Evolutionary conservation across 2,888 invertebrate species (phyloP), one percentile per base, ranked within the genome.

Genomic region (Sarcophaga variegata): DNA sequence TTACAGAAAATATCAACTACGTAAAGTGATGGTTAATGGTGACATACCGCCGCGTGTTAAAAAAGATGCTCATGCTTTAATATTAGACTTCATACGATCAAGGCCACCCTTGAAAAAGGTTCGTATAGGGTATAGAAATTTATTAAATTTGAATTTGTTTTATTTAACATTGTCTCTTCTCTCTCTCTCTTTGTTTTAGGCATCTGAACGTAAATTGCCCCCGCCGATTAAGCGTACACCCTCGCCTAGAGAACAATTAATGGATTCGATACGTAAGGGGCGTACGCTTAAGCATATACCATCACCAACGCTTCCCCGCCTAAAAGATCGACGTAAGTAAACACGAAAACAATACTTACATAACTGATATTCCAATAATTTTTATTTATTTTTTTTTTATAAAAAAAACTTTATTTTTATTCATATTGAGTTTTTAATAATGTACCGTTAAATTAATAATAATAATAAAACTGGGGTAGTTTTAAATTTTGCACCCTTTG

Each of bases 1-100:
- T 77, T 63, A 12, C 89, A 93, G 93, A 92, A 94, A 98, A 92
- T 99, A 98, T 94, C 97, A 97, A 91, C 95, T 99, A 90, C 96
- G 97, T 92, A 98, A 98, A 94, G 96, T 96, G 88, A 95, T 95
- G 95, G 96, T 97, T 60, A 97, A 97, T 92, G 97, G 97, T 72
- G 96, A 96, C 93, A 95, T 97, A 91, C 97, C 96, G 83, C 96
- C 95, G 79, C 95, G 96, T 93, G 97, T 98, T 82, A 98, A 97
- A 94, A 98, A 98, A 94, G 98, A 98, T 94, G 98, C 98, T 45
- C 98, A 98, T 93, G 97, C 97, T 85, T 96, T 99, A 94, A 99
- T 99, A 92, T 95, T 99, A 92, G 98, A 99, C 93, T 99, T 99
- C 94, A 99, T 99, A 92, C 95, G 98, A 93, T 98, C 98, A 92